These are phyloP conservation scores for Ophonus ardosiacus DNA, from an alignment of 2,888 invertebrate species.

Conservation along the genomic window DNA sequence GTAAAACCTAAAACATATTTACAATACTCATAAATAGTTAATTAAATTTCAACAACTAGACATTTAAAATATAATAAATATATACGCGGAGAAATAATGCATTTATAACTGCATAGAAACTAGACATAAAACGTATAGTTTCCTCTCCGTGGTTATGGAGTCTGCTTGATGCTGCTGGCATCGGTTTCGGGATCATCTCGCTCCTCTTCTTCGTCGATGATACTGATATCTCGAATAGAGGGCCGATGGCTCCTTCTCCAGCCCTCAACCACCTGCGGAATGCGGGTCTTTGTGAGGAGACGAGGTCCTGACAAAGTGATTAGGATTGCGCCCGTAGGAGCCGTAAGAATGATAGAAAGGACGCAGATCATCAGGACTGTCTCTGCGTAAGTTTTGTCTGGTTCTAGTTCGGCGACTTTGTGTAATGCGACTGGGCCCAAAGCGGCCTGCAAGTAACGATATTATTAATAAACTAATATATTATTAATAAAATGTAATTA, in stretches of 20 bases:
- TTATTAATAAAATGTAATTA: background rate
- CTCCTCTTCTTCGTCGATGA: constrained; percentile 90
- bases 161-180: constrained; percentile 62
- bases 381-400: constrained; percentile 80
- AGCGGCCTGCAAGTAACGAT: constrained; percentile 81
- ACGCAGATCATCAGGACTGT: constrained; percentile 87
- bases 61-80: constrained; percentile 60
- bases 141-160: constrained; percentile 29
- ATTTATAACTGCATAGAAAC: constrained; percentile 44
- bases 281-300: constrained; percentile 86
- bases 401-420: constrained; percentile 77
- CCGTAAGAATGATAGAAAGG: constrained; percentile 90
- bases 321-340: constrained; percentile 89
- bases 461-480: constrained; percentile 1
- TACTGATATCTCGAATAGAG: constrained; percentile 91
- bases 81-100: constrained; percentile 49
- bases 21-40: constrained; percentile 57
- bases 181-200: constrained; percentile 77
- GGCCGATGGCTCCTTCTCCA: constrained; percentile 90
- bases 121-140: constrained; percentile 57
- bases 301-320: constrained; percentile 88
- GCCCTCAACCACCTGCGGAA: constrained; percentile 84
- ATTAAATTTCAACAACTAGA: constrained; percentile 46
- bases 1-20: constrained; percentile 55
- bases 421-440: constrained; percentile 88